Evolutionary conservation across 2,113 vertebrate species (phyloP).

Genomic region (Stercorarius parasiticus): DNA sequence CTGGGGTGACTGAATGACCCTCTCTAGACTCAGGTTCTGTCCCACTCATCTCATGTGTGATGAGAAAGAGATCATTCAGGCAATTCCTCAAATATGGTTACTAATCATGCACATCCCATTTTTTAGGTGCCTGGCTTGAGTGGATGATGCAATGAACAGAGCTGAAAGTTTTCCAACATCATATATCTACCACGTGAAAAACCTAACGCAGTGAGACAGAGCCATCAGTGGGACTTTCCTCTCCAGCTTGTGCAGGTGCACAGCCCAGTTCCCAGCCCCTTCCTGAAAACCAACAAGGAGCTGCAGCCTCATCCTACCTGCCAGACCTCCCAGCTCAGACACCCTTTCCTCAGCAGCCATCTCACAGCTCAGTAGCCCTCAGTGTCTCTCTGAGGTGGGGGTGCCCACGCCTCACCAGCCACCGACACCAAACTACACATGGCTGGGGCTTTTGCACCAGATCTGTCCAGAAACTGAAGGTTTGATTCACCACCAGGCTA

Average conservation of each 20-base stretch:
- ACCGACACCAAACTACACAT: neutral
- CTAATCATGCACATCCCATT: rapidly evolving
- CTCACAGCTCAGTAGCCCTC: neutral
- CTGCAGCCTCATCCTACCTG: rapidly evolving
- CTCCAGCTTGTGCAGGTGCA: rapidly evolving
- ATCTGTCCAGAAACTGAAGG: neutral
- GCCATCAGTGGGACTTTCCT: neutral
- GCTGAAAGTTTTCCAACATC: neutral
- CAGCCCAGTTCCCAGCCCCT: neutral
- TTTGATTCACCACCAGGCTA: neutral
- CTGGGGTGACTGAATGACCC: neutral
- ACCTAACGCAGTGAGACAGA: neutral
- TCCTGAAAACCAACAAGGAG: neutral
- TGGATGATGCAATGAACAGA: neutral
- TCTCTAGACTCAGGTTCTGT: neutral
- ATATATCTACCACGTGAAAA: neutral
- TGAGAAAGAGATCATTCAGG: neutral
- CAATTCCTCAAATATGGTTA: neutral
- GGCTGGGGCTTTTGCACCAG: neutral
- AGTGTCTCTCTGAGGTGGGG: neutral
- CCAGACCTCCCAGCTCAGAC: neutral
- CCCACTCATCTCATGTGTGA: neutral
- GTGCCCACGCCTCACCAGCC: neutral
- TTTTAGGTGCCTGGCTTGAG: neutral
- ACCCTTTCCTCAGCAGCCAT: neutral